phyloP scores from a whole-genome alignment of 2,797 vertebrate genomes.

The Crocodylus rhombifer region DNA sequence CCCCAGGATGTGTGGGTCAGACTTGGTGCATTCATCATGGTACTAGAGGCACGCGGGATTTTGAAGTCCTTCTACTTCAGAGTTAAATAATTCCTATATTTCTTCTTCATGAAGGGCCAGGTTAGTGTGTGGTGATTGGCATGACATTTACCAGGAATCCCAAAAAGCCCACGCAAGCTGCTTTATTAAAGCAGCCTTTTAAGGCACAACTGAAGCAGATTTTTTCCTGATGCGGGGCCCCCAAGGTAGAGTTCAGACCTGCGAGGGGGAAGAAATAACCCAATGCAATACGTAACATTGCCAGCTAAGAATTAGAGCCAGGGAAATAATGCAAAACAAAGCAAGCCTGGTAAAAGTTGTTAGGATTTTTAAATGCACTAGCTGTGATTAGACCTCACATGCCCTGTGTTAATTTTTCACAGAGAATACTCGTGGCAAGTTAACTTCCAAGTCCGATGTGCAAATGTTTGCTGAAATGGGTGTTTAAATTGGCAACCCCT shows the following conservation, averaged over 20 bases:
- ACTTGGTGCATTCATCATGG: rapidly evolving
- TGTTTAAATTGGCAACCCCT: background rate
- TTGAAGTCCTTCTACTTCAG: background rate
- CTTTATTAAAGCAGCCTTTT: background rate
- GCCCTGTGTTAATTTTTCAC: background rate
- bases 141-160: background rate
- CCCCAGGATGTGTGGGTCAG: background rate
- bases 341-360: background rate
- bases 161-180: background rate
- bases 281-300: rapidly evolving
- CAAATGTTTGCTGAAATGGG: background rate
- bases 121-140: background rate
- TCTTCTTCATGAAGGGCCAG: background rate
- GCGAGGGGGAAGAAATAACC: background rate
- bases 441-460: background rate
- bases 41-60: background rate
- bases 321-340: background rate
- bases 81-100: rapidly evolving
- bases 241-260: background rate
- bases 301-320: background rate
- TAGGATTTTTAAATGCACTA: background rate
- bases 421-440: background rate
- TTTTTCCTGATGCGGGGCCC: background rate
- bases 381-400: background rate
- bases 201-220: background rate